Evolutionary conservation across 2,888 invertebrate genomes (phyloP).

Genomic region (Bhutanitis thaidina): DNA sequence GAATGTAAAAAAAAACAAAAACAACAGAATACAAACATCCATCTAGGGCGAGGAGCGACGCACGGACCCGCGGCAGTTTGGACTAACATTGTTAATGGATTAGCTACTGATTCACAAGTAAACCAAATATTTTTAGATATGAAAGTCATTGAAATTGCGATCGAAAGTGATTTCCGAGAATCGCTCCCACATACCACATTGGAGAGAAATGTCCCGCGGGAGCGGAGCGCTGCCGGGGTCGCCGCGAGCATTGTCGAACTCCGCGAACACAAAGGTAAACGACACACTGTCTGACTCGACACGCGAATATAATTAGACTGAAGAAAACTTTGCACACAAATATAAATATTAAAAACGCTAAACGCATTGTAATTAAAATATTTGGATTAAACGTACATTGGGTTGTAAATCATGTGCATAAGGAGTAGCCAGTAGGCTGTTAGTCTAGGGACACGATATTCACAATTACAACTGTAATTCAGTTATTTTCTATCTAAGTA

Average conservation of each 20-base stretch:
- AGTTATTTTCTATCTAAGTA: too few relatives aligned
- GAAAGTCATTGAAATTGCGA: background rate
- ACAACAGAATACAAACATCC: background rate
- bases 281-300: constrained; percentile 31
- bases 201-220: background rate
- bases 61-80: background rate
- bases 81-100: background rate
- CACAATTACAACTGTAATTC: too few relatives aligned
- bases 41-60: too few relatives aligned
- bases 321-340: background rate
- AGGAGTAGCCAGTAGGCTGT: too few relatives aligned
- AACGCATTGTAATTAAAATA: too few relatives aligned
- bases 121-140: background rate
- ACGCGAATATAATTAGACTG: constrained; percentile 1
- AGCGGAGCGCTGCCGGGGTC: constrained; percentile 37
- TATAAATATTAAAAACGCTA: too few relatives aligned
- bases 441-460: too few relatives aligned
- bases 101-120: background rate
- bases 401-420: too few relatives aligned
- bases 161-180: background rate
- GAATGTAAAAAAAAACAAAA: background rate
- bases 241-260: constrained; percentile 27
- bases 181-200: background rate
- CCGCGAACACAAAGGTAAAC: constrained; percentile 48
- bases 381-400: too few relatives aligned